Conservation (phyloP, 1,140 invertebrate species). For the Sipha flava region DNA sequence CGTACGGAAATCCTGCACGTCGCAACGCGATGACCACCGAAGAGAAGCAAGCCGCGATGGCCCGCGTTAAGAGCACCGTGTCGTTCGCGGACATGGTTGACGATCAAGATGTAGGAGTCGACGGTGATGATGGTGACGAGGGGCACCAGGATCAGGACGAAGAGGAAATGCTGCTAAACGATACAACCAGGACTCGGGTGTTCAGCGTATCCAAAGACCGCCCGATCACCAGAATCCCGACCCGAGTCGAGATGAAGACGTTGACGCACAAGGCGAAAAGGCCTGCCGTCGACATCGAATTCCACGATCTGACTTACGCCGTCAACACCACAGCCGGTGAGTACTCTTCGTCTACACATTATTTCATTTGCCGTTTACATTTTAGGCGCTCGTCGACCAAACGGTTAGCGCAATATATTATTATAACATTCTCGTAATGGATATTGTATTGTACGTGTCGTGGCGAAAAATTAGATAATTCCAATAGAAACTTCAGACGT, state of each 20-base stretch:
- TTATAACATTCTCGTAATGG: too few relatives aligned
- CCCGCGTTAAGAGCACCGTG: background rate
- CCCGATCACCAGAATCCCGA: conserved; percentile 36
- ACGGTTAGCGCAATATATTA: background rate
- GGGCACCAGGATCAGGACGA: background rate
- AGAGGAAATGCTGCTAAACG: background rate
- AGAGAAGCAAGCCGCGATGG: too few relatives aligned
- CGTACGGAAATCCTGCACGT: background rate
- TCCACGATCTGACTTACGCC: conserved; percentile 59
- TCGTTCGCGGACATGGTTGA: background rate
- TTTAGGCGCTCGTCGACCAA: too few relatives aligned
- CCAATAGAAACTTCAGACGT: background rate
- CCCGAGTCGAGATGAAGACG: conserved; percentile 36
- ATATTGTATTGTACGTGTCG: too few relatives aligned
- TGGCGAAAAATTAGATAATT: background rate
- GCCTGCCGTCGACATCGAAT: conserved; percentile 60
- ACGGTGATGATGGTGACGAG: background rate
- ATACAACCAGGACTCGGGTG: background rate
- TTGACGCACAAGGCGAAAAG: conserved; percentile 54
- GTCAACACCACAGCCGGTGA: conserved; percentile 58
- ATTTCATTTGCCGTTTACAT: too few relatives aligned
- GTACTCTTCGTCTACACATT: conserved; percentile 38
- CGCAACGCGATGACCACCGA: background rate
- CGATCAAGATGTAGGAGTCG: background rate
- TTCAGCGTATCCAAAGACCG: conserved; percentile 10